Evolutionary conservation across 2,888 invertebrate species (phyloP).

Genomic region (Argyra leucocephala): DNA sequence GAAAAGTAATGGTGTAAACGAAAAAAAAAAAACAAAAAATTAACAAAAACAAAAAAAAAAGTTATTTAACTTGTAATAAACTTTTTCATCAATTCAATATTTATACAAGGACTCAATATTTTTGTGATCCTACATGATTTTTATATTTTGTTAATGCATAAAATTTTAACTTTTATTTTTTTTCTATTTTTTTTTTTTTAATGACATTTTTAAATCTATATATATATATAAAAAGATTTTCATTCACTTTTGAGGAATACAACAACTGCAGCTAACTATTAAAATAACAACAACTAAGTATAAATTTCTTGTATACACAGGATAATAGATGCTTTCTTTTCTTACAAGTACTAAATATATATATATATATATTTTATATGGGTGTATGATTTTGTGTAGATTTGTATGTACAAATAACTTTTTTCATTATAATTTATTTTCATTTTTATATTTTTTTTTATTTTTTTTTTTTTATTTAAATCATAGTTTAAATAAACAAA

Average conservation of each 20-base stretch:
- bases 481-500: conserved; percentile 4
- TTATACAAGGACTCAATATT: background rate
- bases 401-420: background rate
- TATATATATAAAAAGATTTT: background rate
- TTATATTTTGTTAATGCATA: background rate
- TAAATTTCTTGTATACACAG: too few species aligned
- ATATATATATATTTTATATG: background rate
- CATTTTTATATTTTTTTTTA: too few species aligned
- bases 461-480: conserved; percentile 2
- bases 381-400: background rate
- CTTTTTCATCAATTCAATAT: conserved; percentile 3
- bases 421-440: conserved; percentile 6
- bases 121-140: conserved; percentile 5
- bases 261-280: background rate
- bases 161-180: background rate
- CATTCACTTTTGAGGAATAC: background rate
- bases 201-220: background rate
- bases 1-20: background rate
- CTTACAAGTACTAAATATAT: too few species aligned
- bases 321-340: too few species aligned
- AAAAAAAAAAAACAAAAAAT: background rate
- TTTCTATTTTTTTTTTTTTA: background rate
- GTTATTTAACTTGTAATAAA: conserved; percentile 4
- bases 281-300: background rate
- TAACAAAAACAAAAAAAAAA: background rate